phyloP scores from a whole-genome alignment of 2,888 invertebrate species.

The Peribatodes rhomboidaria region DNA sequence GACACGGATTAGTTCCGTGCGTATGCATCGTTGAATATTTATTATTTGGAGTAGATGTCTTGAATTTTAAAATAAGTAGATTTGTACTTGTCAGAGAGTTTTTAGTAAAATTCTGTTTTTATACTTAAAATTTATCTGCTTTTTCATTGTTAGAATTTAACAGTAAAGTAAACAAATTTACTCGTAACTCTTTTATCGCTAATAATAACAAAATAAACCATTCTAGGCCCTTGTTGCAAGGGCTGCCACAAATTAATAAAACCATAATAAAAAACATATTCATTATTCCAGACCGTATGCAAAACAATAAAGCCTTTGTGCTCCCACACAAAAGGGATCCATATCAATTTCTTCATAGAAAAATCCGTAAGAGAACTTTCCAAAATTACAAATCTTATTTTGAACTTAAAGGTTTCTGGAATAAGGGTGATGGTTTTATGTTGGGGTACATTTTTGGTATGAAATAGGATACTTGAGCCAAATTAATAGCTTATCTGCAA shows the following conservation, averaged over 20 bases:
- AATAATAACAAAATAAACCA: slow-evolving; percentile 1
- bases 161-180: background rate
- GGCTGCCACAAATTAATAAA: slow-evolving; percentile 29
- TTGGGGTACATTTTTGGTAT: slow-evolving; percentile 65
- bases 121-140: background rate
- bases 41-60: slow-evolving; percentile 20
- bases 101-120: too few relatives aligned
- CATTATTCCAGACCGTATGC: slow-evolving; percentile 60
- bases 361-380: slow-evolving; percentile 42
- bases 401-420: slow-evolving; percentile 36
- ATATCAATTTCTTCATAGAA: slow-evolving; percentile 73
- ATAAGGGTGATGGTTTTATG: slow-evolving; percentile 26
- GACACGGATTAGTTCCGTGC: slow-evolving; percentile 75
- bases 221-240: slow-evolving; percentile 12
- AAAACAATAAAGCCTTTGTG: slow-evolving; percentile 77
- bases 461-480: slow-evolving; percentile 79
- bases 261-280: slow-evolving; percentile 69
- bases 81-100: background rate
- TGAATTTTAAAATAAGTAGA: slow-evolving; percentile 18
- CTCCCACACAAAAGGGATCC: slow-evolving; percentile 67
- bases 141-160: background rate
- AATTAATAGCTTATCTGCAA: slow-evolving; percentile 83
- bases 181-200: too few relatives aligned
- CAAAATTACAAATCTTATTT: slow-evolving; percentile 27
- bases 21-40: slow-evolving; percentile 62